Evolutionary conservation across 2,113 vertebrate genomes (phyloP).

Genomic region (Excalfactoria chinensis): DNA sequence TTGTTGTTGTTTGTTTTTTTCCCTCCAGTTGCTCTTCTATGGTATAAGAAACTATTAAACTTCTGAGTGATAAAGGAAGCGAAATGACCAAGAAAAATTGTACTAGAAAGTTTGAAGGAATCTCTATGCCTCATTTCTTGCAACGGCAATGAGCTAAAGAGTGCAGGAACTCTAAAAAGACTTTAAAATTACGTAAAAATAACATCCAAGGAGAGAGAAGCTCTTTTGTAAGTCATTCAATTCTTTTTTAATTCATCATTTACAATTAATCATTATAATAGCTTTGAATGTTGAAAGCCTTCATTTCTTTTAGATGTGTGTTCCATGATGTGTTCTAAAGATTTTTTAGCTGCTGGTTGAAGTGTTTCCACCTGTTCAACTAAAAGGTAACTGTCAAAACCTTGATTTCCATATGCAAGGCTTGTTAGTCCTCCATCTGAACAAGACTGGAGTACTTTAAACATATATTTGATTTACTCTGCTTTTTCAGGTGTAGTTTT

Average conservation of each 20-base stretch:
- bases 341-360: not conserved
- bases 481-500: not conserved
- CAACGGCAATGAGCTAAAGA: not conserved
- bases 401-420: not conserved
- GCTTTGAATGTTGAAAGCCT: not conserved
- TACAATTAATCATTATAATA: not conserved
- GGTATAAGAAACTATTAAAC: not conserved
- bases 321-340: not conserved
- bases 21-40: not conserved
- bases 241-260: not conserved
- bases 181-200: not conserved
- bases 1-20: not conserved
- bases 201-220: not conserved
- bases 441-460: not conserved
- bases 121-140: not conserved
- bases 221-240: not conserved
- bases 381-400: not conserved
- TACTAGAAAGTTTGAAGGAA: not conserved
- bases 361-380: not conserved
- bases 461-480: not conserved
- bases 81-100: not conserved
- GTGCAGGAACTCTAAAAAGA: not conserved
- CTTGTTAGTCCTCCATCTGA: not conserved
- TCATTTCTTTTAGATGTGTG: not conserved
- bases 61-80: not conserved